Percentiles rank a stretch among this genome's conserved stretches.
Evolutionary conservation across 2,797 vertebrate species (phyloP).

Genomic region (Chaetodon trifasciatus): DNA sequence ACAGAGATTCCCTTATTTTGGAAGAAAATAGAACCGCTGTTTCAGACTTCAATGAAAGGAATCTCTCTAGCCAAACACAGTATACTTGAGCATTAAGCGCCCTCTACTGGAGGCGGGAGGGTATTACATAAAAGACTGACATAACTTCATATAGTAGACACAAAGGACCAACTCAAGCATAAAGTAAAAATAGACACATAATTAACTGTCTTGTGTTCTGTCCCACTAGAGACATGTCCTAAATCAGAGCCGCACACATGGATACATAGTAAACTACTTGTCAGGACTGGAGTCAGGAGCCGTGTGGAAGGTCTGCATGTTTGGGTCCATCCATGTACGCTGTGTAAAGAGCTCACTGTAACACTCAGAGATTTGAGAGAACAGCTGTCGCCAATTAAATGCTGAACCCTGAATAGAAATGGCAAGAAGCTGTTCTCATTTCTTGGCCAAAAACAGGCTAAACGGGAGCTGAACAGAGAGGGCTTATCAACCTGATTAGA

Average conservation of each 20-base stretch:
- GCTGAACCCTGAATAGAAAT: constrained; percentile 62
- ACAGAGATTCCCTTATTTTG: neutral
- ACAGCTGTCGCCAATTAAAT: constrained; percentile 82
- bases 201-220: constrained; percentile 5
- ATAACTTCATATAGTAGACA: neutral
- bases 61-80: no score
- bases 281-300: constrained; percentile 11
- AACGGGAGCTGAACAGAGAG: constrained; percentile 31
- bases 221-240: neutral
- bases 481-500: constrained; percentile 9
- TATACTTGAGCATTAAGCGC: constrained; percentile 45
- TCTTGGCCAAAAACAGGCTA: constrained; percentile 47
- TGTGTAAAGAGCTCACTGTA: constrained; percentile 38
- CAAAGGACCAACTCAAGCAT: constrained; percentile 3
- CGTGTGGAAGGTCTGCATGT: constrained; percentile 29
- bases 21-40: constrained; percentile 3
- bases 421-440: constrained; percentile 44
- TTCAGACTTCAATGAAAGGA: constrained; percentile 9
- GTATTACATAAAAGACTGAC: neutral
- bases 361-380: constrained; percentile 45
- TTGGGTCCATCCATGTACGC: constrained; percentile 47
- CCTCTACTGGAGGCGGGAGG: constrained; percentile 53
- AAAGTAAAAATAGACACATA: constrained; percentile 21
- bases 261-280: neutral
- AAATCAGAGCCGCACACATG: constrained; percentile 4